phyloP scores from a whole-genome alignment of 2,888 invertebrate species.

The Hemistola chrysoprasaria region DNA sequence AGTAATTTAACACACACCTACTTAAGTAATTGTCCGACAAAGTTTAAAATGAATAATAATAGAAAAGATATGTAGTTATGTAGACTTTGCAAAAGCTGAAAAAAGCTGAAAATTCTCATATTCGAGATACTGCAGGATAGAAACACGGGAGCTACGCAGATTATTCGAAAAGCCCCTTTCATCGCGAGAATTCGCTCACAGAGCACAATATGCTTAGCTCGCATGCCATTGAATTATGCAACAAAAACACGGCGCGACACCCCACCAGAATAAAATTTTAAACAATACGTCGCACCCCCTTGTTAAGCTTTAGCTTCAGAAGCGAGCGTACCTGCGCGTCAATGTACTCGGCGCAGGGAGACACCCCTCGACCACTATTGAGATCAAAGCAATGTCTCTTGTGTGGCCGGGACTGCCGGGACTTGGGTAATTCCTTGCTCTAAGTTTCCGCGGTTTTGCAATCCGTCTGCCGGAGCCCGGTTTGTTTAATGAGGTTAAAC shows the following conservation, averaged over 20 bases:
- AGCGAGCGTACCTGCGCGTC: slow-evolving; percentile 32
- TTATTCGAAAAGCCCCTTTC: slow-evolving; percentile 44
- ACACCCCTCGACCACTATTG: slow-evolving; percentile 29
- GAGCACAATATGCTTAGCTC: slow-evolving; percentile 48
- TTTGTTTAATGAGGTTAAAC: slow-evolving; percentile 26
- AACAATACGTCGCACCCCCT: slow-evolving; percentile 48
- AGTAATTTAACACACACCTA: too few species aligned
- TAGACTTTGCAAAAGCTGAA: too few species aligned
- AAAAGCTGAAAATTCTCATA: slow-evolving; percentile 1
- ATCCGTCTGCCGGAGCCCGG: slow-evolving; percentile 17
- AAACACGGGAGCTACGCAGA: slow-evolving; percentile 26
- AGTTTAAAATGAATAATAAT: too few species aligned
- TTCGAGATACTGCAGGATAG: slow-evolving; percentile 14
- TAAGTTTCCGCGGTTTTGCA: slow-evolving; percentile 29
- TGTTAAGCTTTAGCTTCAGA: slow-evolving; percentile 22
- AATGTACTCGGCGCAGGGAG: slow-evolving; percentile 32
- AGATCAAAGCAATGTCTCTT: slow-evolving; percentile 48
- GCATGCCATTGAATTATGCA: slow-evolving; percentile 58
- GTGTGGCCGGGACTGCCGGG: slow-evolving; percentile 26
- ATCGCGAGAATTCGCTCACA: slow-evolving; percentile 39
- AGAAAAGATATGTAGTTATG: too few species aligned
- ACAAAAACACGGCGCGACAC: slow-evolving; percentile 48
- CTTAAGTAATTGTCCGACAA: too few species aligned
- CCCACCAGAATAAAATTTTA: slow-evolving; percentile 49
- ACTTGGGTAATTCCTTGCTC: slow-evolving; percentile 16